Evolutionary conservation across 2,888 invertebrate genomes (phyloP).

Genomic region (Gisinianus flammeolus): DNA sequence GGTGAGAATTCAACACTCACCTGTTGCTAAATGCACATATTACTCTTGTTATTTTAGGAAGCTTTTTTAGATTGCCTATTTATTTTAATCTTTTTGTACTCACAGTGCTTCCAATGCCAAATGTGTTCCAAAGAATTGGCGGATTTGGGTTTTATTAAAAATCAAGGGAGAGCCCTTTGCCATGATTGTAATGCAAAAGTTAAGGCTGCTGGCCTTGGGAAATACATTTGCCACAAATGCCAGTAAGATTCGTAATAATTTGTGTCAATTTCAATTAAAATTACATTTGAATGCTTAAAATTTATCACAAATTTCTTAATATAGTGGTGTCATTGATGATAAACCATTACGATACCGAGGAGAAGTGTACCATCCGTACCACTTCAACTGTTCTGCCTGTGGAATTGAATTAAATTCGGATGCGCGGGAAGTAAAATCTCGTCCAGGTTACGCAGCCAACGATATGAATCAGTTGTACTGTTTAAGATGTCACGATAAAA

Average conservation of each 20-base stretch:
- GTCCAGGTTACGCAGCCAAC: slow-evolving; percentile 86
- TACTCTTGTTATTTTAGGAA: no score
- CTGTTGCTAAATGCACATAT: no score
- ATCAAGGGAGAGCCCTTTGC: slow-evolving; percentile 83
- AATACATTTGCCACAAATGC: slow-evolving; percentile 98
- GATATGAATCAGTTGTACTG: slow-evolving; percentile 97
- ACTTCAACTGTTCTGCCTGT: slow-evolving; percentile 95
- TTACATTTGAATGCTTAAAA: no score
- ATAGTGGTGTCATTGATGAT: slow-evolving; percentile 86
- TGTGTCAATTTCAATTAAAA: not conserved
- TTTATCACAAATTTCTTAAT: no score
- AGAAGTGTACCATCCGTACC: slow-evolving; percentile 98
- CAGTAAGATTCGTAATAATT: no score
- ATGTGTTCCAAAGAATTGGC: slow-evolving; percentile 90
- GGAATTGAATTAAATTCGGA: slow-evolving; percentile 92
- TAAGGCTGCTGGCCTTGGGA: slow-evolving; percentile 92
- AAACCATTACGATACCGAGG: slow-evolving; percentile 84
- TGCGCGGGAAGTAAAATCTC: slow-evolving; percentile 91
- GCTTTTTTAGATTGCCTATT: no score
- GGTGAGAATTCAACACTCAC: no score
- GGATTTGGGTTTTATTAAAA: slow-evolving; percentile 95
- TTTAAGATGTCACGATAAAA: slow-evolving; percentile 97
- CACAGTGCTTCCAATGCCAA: slow-evolving; percentile 97
- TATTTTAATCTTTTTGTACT: no score
- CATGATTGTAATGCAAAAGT: slow-evolving; percentile 96